These are phyloP conservation scores for Paradisaea rubra DNA, from an alignment of 2,113 vertebrate species.

Conservation along the genomic window DNA sequence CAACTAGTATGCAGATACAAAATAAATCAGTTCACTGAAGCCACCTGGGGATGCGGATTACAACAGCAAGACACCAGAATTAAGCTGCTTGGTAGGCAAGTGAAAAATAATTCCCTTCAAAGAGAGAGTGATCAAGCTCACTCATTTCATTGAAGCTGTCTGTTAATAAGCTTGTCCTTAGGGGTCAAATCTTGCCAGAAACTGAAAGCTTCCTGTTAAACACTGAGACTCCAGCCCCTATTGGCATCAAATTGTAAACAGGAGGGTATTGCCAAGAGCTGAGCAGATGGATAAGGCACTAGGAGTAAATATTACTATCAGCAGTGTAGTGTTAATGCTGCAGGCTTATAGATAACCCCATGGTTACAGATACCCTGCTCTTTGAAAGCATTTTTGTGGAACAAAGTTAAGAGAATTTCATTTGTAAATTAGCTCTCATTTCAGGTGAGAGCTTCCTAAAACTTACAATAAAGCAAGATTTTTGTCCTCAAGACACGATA, in stretches of 20 bases:
- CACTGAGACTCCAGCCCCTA: not conserved
- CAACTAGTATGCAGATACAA: not conserved
- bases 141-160: not conserved
- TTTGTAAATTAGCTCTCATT: not conserved
- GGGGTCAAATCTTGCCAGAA: not conserved
- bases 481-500: not conserved
- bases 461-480: not conserved
- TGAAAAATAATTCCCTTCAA: not conserved
- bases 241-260: not conserved
- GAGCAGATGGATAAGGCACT: not conserved
- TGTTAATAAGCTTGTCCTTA: constrained; percentile 3
- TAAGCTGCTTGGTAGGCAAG: not conserved
- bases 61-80: not conserved
- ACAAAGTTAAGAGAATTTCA: not conserved
- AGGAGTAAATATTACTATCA: not conserved
- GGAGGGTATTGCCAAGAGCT: not conserved
- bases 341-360: not conserved
- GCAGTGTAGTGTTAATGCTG: not conserved
- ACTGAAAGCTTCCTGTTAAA: not conserved
- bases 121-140: not conserved
- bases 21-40: not conserved
- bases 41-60: not conserved
- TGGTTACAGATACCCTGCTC: not conserved
- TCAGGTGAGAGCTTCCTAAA: not conserved
- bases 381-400: not conserved